These are phyloP conservation scores for Xiphydria camelus DNA, from an alignment of 2,888 invertebrate species.

Conservation along the genomic window DNA sequence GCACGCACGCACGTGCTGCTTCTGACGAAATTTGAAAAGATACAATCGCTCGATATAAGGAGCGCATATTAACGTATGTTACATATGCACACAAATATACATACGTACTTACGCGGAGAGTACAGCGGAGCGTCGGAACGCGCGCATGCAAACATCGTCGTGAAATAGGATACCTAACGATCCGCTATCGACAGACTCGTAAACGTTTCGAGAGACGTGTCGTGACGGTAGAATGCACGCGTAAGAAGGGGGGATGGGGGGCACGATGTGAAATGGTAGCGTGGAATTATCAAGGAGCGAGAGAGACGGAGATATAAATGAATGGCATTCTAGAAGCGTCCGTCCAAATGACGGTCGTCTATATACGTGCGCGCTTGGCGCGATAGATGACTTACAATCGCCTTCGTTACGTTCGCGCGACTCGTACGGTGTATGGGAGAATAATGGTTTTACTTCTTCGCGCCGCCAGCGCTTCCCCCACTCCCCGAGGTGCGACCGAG, in stretches of 20 bases:
- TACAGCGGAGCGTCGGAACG: too few species aligned
- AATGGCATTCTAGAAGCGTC: conserved; percentile 48
- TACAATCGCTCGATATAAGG: too few species aligned
- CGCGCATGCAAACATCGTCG: not conserved
- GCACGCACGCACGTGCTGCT: too few species aligned
- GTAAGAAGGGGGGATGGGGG: not conserved
- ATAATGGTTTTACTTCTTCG: too few species aligned
- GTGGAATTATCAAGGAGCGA: too few species aligned
- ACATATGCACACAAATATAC: too few species aligned
- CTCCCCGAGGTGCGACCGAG: conserved; percentile 4
- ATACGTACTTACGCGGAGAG: too few species aligned
- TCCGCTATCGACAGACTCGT: not conserved
- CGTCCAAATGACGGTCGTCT: conserved; percentile 41
- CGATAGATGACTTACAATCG: conserved; percentile 29
- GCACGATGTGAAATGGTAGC: too few species aligned
- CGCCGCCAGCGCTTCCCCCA: too few species aligned
- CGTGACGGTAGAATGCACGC: not conserved
- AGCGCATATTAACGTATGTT: too few species aligned
- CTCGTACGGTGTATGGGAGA: too few species aligned
- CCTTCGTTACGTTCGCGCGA: not conserved
- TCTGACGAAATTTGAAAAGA: too few species aligned
- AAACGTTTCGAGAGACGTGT: conserved; percentile 3
- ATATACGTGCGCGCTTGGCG: conserved; percentile 18
- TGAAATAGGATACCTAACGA: not conserved
- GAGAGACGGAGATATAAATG: conserved; percentile 30